phyloP scores from a whole-genome alignment of 1,140 invertebrate genomes.

The Episyrphus balteatus region DNA sequence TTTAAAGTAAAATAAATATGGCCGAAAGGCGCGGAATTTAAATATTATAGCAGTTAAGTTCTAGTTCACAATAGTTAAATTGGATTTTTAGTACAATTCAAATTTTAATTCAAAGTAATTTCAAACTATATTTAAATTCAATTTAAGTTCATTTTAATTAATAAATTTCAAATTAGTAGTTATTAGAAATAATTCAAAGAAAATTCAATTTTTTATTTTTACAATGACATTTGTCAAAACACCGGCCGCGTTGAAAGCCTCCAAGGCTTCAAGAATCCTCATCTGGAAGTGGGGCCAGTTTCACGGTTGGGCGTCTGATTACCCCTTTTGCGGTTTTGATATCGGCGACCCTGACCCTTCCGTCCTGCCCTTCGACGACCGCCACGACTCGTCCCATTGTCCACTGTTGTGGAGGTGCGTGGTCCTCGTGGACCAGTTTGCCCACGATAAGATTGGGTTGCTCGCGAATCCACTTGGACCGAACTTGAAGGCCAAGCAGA shows the following conservation, averaged over 20 bases:
- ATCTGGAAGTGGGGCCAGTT: constrained; percentile 6
- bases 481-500: constrained; percentile 15
- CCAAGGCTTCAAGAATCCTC: not conserved
- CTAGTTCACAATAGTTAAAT: no score
- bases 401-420: constrained; percentile 31
- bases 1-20: no score
- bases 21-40: no score
- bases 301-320: constrained; percentile 11
- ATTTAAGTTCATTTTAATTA: no score
- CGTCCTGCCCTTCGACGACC: constrained; percentile 28
- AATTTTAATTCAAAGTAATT: no score
- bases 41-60: no score
- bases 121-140: no score
- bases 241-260: not conserved
- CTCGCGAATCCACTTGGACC: constrained; percentile 20
- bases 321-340: constrained; percentile 16
- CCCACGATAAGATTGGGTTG: constrained; percentile 13
- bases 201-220: no score
- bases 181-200: no score
- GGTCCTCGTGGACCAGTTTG: constrained; percentile 23
- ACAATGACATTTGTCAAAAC: no score
- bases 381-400: constrained; percentile 24
- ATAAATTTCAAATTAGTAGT: no score
- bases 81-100: no score
- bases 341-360: constrained; percentile 27